Conservation (phyloP, 2,888 invertebrate genomes). For the Agonopterix subpropinquella region DNA sequence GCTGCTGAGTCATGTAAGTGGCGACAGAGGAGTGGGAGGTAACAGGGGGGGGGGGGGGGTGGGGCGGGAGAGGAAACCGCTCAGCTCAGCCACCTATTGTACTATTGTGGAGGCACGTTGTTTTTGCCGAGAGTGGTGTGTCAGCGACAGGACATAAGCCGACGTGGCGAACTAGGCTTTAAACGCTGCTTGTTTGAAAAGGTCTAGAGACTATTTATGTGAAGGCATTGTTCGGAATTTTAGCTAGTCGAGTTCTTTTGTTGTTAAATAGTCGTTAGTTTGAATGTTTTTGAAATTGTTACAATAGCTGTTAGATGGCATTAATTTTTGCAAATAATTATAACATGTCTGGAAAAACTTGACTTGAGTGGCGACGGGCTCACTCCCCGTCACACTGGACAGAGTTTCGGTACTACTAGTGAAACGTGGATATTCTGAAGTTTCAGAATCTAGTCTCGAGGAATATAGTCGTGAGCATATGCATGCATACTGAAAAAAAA, state of each 20-base stretch:
- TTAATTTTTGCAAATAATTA: too few species aligned
- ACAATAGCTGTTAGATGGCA: too few species aligned
- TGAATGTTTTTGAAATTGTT: too few species aligned
- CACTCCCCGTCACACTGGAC: too few species aligned
- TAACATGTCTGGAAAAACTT: too few species aligned
- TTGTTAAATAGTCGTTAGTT: not conserved
- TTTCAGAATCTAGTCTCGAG: too few species aligned
- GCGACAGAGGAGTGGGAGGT: conserved; percentile 26
- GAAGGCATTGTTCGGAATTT: conserved; percentile 12
- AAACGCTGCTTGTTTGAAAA: conserved; percentile 29
- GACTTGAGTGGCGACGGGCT: too few species aligned
- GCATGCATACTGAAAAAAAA: too few species aligned
- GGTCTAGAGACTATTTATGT: conserved; percentile 39
- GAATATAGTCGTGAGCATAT: too few species aligned
- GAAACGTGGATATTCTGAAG: too few species aligned
- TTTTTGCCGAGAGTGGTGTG: conserved; percentile 62
- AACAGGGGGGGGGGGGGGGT: conserved; percentile 9
- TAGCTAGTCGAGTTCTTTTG: conserved; percentile 1
- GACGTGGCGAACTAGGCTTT: conserved; percentile 39
- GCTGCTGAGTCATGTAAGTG: conserved; percentile 64
- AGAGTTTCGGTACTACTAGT: too few species aligned
- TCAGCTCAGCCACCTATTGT: conserved; percentile 65
- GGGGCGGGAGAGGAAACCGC: conserved; percentile 40
- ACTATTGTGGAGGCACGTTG: conserved; percentile 64
- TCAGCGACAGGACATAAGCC: conserved; percentile 50